Conservation (phyloP, 2,888 invertebrate species). For the Pammene aurita region DNA sequence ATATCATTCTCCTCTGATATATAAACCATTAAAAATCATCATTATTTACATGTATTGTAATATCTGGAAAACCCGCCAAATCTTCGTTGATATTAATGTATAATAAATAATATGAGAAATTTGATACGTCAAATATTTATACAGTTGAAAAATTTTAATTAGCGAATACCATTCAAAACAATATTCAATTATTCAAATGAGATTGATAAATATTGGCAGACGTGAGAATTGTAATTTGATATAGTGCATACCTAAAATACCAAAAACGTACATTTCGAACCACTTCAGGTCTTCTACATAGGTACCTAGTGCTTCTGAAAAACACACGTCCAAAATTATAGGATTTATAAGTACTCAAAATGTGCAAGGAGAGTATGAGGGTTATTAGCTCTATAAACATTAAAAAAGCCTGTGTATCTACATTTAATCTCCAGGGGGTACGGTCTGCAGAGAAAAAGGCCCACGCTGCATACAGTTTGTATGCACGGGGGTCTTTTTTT, state of each 20-base stretch:
- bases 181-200: constrained; percentile 36
- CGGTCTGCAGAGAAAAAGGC: too few species aligned
- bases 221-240: constrained; percentile 38
- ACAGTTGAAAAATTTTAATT: constrained; percentile 29
- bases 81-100: constrained; percentile 17
- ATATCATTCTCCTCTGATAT: too few species aligned
- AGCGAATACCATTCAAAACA: constrained; percentile 10
- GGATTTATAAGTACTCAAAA: too few species aligned
- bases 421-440: too few species aligned
- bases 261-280: background rate
- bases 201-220: constrained; percentile 23
- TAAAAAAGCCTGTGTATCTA: too few species aligned
- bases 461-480: too few species aligned
- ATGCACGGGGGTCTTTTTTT: too few species aligned
- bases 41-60: background rate
- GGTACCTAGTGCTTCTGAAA: too few species aligned
- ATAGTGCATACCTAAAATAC: background rate
- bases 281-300: too few species aligned
- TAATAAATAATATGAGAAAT: constrained; percentile 17
- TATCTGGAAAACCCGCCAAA: constrained; percentile 10
- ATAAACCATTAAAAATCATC: background rate
- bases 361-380: too few species aligned
- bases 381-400: too few species aligned
- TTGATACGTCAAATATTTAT: constrained; percentile 32
- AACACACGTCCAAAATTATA: too few species aligned